Percentiles rank a stretch among this genome's conserved stretches.
Evolutionary conservation across 2,888 invertebrate species (phyloP).

Genomic region (Andrena camellia): DNA sequence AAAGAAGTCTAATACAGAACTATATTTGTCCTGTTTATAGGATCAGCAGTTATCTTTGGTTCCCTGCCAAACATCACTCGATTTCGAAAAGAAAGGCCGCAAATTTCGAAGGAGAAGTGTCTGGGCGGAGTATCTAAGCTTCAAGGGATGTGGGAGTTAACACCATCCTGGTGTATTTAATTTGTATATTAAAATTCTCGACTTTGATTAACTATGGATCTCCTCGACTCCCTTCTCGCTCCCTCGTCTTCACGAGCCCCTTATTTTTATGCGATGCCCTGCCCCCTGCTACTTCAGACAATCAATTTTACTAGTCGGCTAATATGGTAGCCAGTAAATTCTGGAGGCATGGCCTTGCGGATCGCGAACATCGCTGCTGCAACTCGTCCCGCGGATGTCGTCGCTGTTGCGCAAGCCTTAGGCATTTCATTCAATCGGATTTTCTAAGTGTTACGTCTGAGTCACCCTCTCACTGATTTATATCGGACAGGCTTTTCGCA

Average conservation of each 20-base stretch:
- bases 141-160: no score
- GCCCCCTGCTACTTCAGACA: background rate
- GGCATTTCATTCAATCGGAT: slow-evolving; percentile 75
- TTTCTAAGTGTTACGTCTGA: slow-evolving; percentile 71
- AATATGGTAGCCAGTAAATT: slow-evolving; percentile 31
- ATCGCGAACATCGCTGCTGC: slow-evolving; percentile 30
- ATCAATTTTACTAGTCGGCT: slow-evolving; percentile 10
- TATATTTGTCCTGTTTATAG: no score
- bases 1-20: no score
- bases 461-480: slow-evolving; percentile 46
- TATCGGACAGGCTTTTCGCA: slow-evolving; percentile 16
- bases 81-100: no score
- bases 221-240: background rate
- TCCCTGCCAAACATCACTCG: no score
- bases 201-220: no score
- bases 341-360: slow-evolving; percentile 53
- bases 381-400: slow-evolving; percentile 41
- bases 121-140: no score
- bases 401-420: slow-evolving; percentile 69
- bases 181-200: no score
- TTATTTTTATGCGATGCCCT: background rate
- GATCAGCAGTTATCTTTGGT: no score
- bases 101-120: no score
- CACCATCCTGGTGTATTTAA: no score
- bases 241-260: background rate